A percentile compares a stretch with the other conserved stretches of the same genome.
Conservation (phyloP, 2,113 vertebrate genomes). For the Pelodiscus sinensis region DNA sequence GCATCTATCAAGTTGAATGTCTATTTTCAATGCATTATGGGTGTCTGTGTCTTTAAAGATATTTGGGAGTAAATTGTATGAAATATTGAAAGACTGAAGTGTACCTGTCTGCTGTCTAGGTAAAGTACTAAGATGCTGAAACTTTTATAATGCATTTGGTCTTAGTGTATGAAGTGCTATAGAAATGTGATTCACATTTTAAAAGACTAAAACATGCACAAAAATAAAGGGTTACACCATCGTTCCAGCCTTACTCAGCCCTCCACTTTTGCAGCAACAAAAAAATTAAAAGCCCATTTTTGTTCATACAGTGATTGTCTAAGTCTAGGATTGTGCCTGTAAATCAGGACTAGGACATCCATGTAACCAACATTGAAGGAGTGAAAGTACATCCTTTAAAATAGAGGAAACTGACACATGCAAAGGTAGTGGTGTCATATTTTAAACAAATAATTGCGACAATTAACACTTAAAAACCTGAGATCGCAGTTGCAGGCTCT, state of each 20-base stretch:
- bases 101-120: not conserved
- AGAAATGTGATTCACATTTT: not conserved
- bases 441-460: not conserved
- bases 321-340: not conserved
- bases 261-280: not conserved
- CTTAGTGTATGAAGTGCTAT: not conserved
- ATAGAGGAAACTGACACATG: not conserved
- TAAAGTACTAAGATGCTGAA: slow-evolving; percentile 3
- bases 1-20: slow-evolving; percentile 61
- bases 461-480: not conserved
- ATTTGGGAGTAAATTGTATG: slow-evolving; percentile 47
- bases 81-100: not conserved
- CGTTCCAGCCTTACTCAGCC: not conserved
- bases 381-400: fast-evolving
- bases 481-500: not conserved
- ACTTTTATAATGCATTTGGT: not conserved
- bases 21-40: slow-evolving; percentile 63
- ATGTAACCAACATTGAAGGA: not conserved
- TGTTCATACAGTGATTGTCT: not conserved
- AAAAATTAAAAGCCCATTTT: not conserved
- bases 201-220: not conserved
- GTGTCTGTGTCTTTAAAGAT: slow-evolving; percentile 47
- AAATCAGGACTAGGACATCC: not conserved
- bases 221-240: not conserved
- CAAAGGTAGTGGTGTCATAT: not conserved